A percentile compares a stretch with the other conserved stretches of the same genome.
Conservation (phyloP, 2,113 vertebrate genomes). For the Sisor rabdophorus region DNA sequence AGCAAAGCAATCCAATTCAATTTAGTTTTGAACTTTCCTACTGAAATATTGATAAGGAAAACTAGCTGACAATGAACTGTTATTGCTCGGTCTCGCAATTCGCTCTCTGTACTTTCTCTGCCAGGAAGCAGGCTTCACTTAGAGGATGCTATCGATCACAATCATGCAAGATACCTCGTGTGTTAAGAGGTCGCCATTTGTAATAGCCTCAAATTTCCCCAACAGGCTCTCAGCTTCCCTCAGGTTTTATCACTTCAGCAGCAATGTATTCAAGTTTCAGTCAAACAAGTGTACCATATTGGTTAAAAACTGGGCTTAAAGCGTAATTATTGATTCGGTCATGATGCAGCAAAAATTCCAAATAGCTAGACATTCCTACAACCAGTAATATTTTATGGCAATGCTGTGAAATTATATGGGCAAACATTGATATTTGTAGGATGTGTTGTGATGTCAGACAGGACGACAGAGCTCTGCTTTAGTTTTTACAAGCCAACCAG, state of each 20-base stretch:
- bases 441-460: neutral
- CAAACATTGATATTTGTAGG: too few relatives aligned
- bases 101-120: conserved; percentile 26
- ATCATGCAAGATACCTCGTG: conserved; percentile 22
- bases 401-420: too few relatives aligned
- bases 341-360: neutral
- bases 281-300: conserved; percentile 7
- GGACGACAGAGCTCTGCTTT: neutral
- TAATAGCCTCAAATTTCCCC: conserved; percentile 42
- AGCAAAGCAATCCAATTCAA: conserved; percentile 20
- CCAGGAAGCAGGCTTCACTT: conserved; percentile 45
- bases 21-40: conserved; percentile 19
- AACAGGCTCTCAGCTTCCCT: conserved; percentile 11
- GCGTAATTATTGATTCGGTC: neutral
- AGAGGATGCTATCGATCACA: conserved; percentile 50
- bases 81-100: conserved; percentile 22
- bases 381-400: neutral
- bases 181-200: conserved; percentile 40
- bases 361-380: too few relatives aligned
- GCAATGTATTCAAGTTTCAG: neutral
- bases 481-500: neutral
- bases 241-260: conserved; percentile 1
- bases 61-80: conserved; percentile 39
- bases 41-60: conserved; percentile 51
- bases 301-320: conserved; percentile 33